phyloP scores from a whole-genome alignment of 2,888 invertebrate genomes.

The Lymantria monacha region DNA sequence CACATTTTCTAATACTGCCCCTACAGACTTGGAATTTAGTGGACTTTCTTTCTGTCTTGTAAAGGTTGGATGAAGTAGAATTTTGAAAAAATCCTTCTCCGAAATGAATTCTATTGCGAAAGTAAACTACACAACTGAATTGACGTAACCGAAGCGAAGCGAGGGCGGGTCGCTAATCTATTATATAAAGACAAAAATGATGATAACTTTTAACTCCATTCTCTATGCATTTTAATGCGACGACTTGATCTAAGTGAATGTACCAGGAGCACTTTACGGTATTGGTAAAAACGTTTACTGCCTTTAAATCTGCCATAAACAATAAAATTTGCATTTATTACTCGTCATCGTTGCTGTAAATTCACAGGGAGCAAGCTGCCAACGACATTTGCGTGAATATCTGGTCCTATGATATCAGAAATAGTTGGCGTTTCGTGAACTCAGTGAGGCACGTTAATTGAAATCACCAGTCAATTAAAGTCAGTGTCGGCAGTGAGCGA shows the following conservation, averaged over 20 bases:
- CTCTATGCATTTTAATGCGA: constrained; percentile 27
- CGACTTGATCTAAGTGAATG: constrained; percentile 53
- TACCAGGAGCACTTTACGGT: constrained; percentile 66
- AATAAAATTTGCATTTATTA: constrained; percentile 82
- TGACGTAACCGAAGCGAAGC: too few relatives aligned
- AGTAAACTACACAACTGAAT: too few relatives aligned
- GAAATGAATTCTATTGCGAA: too few relatives aligned
- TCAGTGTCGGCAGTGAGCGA: constrained; percentile 49
- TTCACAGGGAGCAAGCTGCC: constrained; percentile 70
- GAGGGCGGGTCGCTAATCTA: too few relatives aligned
- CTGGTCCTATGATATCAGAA: constrained; percentile 60
- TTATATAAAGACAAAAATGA: too few relatives aligned
- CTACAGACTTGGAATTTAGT: too few relatives aligned
- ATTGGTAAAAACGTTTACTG: constrained; percentile 75
- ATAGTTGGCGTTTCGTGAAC: constrained; percentile 61
- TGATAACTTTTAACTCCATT: too few relatives aligned
- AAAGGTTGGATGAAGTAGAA: too few relatives aligned
- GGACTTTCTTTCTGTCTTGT: too few relatives aligned
- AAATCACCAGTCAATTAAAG: constrained; percentile 76
- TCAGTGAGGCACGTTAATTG: constrained; percentile 69
- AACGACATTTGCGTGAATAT: constrained; percentile 78
- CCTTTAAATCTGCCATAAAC: constrained; percentile 79
- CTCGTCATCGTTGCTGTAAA: constrained; percentile 75
- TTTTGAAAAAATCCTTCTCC: too few relatives aligned
- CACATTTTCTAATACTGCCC: too few relatives aligned